Percentiles rank a stretch among this genome's conserved stretches.
These are phyloP conservation scores for Mamestra configurata DNA, from an alignment of 1,140 invertebrate genomes.

Conservation along the genomic window DNA sequence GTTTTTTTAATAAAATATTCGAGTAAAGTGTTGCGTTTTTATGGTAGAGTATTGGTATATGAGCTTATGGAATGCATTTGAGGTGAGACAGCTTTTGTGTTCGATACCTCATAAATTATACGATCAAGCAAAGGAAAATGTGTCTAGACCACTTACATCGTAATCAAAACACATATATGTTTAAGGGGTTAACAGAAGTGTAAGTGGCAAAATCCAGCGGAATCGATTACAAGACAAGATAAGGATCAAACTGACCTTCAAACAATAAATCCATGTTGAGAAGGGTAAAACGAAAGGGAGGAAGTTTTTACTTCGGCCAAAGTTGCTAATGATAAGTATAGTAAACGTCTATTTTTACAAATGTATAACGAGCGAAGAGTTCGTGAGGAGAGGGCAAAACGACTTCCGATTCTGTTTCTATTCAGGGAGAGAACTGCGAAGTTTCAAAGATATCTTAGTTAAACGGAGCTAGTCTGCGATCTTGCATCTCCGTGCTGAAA, in stretches of 20 bases:
- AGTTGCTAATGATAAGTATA: constrained; percentile 52
- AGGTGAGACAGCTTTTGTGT: not conserved
- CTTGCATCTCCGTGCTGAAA: constrained; percentile 24
- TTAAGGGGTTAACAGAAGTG: constrained; percentile 11
- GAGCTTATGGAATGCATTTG: not conserved
- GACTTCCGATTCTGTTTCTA: constrained; percentile 42
- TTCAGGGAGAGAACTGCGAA: constrained; percentile 9
- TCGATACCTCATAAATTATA: too few species aligned
- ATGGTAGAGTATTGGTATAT: not conserved
- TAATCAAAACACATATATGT: not conserved
- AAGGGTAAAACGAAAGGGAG: constrained; percentile 53
- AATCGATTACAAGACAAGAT: constrained; percentile 56
- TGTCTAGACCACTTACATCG: not conserved
- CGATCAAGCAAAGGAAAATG: not conserved
- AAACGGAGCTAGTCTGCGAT: constrained; percentile 20
- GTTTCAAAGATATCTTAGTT: constrained; percentile 37
- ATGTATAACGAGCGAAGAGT: constrained; percentile 18
- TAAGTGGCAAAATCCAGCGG: constrained; percentile 34
- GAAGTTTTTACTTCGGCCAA: constrained; percentile 51
- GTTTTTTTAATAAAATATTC: not conserved
- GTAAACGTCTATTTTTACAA: constrained; percentile 46
- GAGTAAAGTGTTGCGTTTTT: not conserved
- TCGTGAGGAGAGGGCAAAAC: constrained; percentile 24
- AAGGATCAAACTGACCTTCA: constrained; percentile 54
- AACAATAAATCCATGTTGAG: constrained; percentile 56